phyloP scores from a whole-genome alignment of 2,113 vertebrate species.

The Neomonachus schauinslandi region DNA sequence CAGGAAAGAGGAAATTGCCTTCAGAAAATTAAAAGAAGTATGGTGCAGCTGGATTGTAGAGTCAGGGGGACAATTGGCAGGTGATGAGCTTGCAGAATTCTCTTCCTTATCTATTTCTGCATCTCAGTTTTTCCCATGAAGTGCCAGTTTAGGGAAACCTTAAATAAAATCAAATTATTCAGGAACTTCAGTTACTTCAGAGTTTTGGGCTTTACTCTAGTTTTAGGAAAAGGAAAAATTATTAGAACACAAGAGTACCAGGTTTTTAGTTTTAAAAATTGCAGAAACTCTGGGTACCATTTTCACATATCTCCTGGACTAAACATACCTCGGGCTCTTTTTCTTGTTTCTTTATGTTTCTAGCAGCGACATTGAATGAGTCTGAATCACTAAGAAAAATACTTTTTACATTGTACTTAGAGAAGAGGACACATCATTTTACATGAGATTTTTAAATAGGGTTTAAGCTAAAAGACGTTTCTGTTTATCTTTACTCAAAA shows the following conservation, averaged over 20 bases:
- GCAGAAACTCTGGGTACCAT: neutral
- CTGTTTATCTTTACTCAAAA: neutral
- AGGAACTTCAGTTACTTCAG: neutral
- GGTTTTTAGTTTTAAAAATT: constrained; percentile 53
- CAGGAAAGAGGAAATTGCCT: neutral
- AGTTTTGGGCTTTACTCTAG: neutral
- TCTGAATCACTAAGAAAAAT: neutral
- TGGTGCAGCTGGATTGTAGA: neutral
- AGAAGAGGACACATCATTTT: neutral
- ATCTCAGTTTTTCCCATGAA: neutral
- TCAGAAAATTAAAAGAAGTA: neutral
- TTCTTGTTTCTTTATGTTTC: constrained; percentile 26
- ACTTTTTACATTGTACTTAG: neutral
- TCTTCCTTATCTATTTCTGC: neutral
- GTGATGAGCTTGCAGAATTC: neutral
- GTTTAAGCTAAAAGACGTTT: constrained; percentile 2
- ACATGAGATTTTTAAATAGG: neutral
- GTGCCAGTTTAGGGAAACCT: neutral
- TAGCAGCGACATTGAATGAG: neutral
- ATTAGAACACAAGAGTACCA: neutral
- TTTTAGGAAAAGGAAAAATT: constrained; percentile 31
- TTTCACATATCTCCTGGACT: neutral
- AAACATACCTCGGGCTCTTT: neutral
- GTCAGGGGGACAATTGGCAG: neutral
- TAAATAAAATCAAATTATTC: neutral